Base-by-base conservation (phyloP, 2,113 vertebrate species). In the Ctenodactylus gundi region DNA sequence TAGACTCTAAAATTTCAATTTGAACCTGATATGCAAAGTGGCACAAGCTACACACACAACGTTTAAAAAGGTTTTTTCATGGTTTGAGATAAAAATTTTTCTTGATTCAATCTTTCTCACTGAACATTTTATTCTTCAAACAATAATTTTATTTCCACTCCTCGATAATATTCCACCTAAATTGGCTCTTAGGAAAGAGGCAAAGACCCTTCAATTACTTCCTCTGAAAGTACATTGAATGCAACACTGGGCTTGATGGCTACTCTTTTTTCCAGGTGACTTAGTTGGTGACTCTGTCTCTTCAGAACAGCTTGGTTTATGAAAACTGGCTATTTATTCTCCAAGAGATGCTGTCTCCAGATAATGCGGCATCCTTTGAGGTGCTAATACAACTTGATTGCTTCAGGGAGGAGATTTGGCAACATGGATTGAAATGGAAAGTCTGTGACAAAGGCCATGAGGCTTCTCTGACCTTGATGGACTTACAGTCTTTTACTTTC, bases 1-100 rank as follows among this genome's bases (percentile, higher is more conserved):
- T 85, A 81, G 17, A 29, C 29, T 82, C 60, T 88, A 72, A 95
- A 88, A 80, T 95, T 44, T 65, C 34, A 88, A n/a, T 64, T 82
- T 67, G 41, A 90, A 90, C 36, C 13, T 95, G 34, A 87, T 58
- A 72, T 70, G 20, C 17, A 92, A 90, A 81, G 70, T 70, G 3
- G 31, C 27, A 72, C 17, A 65, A 88, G 36, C 17, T 81, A 76
- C 27, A 75, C 4, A 67, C 3, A 94, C 29, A 60, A 0, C 5
- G 67, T 92, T 78, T 87, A 85, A 83, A 64, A 18, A 49, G n/a
- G n/a, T 92, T 3, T 87, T 62, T 81, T 85, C 49, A 90, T 78
- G 20, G 7, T 86, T 57, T 90, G 13, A 78, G 18, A 18, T 2
- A 81, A 17, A 80, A 80, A 88, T 49, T n/a, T n/a, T 76, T 85